Conservation (phyloP, 2,888 invertebrate genomes). For the Bombyx huttoni region DNA sequence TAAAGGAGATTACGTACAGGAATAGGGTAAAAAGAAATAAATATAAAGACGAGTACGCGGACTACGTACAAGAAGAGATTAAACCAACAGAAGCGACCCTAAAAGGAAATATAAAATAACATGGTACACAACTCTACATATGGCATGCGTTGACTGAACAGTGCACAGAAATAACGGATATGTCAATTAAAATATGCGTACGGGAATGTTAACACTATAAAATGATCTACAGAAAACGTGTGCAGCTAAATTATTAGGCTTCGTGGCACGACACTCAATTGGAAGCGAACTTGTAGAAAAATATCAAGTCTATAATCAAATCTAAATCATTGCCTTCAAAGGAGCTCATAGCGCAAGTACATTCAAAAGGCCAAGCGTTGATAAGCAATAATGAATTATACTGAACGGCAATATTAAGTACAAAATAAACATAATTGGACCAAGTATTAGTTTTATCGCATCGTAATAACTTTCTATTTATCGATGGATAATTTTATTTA, state of each 20-base stretch:
- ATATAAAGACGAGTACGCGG: slow-evolving; percentile 6
- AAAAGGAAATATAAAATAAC: background rate
- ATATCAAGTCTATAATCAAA: background rate
- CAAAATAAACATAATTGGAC: background rate
- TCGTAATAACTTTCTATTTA: no score
- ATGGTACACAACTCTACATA: background rate
- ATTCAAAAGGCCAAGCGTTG: background rate
- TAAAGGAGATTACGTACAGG: slow-evolving; percentile 31
- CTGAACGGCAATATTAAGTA: background rate
- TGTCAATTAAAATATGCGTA: background rate
- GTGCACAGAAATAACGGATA: background rate
- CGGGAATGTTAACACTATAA: background rate
- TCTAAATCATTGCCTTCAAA: background rate
- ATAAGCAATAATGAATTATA: background rate
- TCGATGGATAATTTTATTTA: no score
- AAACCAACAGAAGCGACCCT: background rate
- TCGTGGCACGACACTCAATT: background rate
- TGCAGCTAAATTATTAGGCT: background rate
- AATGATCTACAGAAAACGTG: background rate
- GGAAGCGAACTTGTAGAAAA: background rate
- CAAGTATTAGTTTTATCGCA: background rate
- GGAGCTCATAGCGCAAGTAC: background rate
- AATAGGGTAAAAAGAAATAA: slow-evolving; percentile 16
- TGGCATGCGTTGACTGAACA: background rate
- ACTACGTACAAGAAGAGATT: background rate